phyloP scores from a whole-genome alignment of 2,113 vertebrate genomes.

The Canis aureus region DNA sequence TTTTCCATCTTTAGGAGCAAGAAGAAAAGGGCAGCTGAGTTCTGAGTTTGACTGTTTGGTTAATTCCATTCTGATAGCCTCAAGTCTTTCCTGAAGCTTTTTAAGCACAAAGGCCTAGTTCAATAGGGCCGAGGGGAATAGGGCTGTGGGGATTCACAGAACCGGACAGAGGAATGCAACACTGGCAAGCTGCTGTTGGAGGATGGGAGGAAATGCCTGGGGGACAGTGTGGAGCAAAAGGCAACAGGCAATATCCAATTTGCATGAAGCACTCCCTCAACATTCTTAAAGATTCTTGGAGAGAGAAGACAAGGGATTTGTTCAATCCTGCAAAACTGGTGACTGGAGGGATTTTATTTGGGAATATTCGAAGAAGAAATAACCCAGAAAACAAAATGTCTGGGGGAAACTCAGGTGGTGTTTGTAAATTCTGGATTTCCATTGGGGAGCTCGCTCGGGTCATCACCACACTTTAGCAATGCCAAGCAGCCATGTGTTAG shows the following conservation, averaged over 20 bases:
- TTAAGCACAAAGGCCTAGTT: background rate
- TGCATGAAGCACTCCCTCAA: background rate
- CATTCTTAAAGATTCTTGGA: background rate
- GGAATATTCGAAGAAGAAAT: background rate
- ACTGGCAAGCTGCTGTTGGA: background rate
- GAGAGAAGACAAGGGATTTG: background rate
- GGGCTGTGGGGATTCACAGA: background rate
- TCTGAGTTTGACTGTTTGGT: background rate
- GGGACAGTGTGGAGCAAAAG: background rate
- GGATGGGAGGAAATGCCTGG: background rate
- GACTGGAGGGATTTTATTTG: background rate
- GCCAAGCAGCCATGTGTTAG: accelerated
- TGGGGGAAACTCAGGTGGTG: background rate
- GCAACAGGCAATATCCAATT: background rate
- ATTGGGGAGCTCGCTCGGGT: background rate
- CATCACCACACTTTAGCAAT: background rate
- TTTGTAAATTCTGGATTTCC: slow-evolving; percentile 10
- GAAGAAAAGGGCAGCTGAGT: background rate
- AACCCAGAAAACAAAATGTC: background rate
- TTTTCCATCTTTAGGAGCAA: background rate
- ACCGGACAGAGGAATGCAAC: background rate
- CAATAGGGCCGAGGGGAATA: background rate
- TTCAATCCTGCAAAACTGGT: background rate
- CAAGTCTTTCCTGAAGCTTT: background rate
- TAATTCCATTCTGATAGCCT: background rate